Conservation (phyloP, 2,888 invertebrate species). For the Linyphia triangularis region DNA sequence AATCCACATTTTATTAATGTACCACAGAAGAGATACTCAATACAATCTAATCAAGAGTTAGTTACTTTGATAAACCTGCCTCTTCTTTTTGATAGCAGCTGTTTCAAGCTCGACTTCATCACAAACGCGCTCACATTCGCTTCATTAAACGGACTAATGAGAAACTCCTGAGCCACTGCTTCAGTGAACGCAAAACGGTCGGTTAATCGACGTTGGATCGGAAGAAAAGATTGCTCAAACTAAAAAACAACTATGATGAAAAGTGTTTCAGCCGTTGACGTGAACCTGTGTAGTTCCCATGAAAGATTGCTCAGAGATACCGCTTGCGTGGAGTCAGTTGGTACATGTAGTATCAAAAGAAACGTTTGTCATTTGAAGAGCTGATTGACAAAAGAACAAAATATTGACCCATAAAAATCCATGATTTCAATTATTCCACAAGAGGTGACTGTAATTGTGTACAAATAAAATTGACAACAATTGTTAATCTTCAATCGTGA, state of each 20-base stretch:
- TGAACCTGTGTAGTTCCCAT: background rate
- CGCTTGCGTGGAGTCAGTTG: background rate
- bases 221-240: conserved; percentile 20
- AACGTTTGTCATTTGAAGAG: no score
- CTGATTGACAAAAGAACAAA: no score
- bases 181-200: conserved; percentile 33
- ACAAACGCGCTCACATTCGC: conserved; percentile 55
- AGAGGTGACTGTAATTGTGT: no score
- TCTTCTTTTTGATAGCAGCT: conserved; percentile 68
- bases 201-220: conserved; percentile 28
- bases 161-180: conserved; percentile 24
- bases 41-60: conserved; percentile 68
- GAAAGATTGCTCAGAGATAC: background rate
- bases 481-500: no score
- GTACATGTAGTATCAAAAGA: no score
- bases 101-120: conserved; percentile 68
- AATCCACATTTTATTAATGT: conserved; percentile 49
- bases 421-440: no score
- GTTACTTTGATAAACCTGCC: conserved; percentile 56
- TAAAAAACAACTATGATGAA: conserved; percentile 2
- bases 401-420: no score
- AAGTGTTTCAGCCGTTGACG: background rate
- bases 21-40: conserved; percentile 30
- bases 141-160: conserved; percentile 62
- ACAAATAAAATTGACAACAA: no score